These are phyloP conservation scores for Neomonachus schauinslandi DNA, from an alignment of 2,113 vertebrate genomes.

Conservation along the genomic window DNA sequence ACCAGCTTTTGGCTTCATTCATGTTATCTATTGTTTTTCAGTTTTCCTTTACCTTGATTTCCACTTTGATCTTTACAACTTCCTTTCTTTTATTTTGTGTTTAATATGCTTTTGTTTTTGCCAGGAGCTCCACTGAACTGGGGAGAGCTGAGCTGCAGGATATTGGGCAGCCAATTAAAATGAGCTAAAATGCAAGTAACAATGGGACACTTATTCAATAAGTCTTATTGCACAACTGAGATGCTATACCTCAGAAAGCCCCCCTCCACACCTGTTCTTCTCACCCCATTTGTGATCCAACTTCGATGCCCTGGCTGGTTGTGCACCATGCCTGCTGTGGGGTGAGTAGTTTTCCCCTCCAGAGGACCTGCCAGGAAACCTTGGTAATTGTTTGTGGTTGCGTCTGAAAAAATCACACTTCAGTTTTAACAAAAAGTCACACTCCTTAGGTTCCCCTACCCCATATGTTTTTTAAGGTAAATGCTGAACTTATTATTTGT, in stretches of 20 bases:
- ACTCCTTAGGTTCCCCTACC: background rate
- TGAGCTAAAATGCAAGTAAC: background rate
- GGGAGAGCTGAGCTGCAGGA: background rate
- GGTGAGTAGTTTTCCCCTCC: background rate
- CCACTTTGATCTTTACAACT: background rate
- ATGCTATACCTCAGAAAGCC: background rate
- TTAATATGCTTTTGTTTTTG: background rate
- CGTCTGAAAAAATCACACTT: background rate
- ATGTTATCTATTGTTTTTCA: background rate
- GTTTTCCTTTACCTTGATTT: background rate
- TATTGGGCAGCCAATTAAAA: background rate
- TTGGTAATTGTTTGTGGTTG: background rate
- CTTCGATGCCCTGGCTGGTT: fast-evolving
- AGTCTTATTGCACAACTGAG: background rate
- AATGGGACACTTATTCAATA: background rate
- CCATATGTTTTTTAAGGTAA: background rate
- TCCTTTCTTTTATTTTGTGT: background rate
- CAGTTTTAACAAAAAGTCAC: background rate
- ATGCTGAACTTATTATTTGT: background rate
- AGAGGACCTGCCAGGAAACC: background rate
- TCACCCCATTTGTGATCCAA: fast-evolving
- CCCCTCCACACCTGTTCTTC: background rate
- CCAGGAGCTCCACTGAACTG: background rate
- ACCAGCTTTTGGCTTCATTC: background rate
- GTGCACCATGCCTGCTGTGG: background rate